Evolutionary conservation across 2,113 vertebrate species (phyloP).

Genomic region (Oryctolagus cuniculus): mOryCun1.1 NC_091453.1:30216001-30216500

Average conservation of each 20-base stretch:
- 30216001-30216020: constrained; percentile 20
- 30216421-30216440: constrained; percentile 35
- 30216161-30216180: not conserved
- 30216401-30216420: not conserved
- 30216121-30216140: not conserved
- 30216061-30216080: constrained; percentile 32
- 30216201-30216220: not conserved
- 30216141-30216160: not conserved
- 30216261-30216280: constrained; percentile 25
- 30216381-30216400: not conserved
- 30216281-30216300: constrained; percentile 36
- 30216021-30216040: constrained; percentile 39
- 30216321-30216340: not conserved
- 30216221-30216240: constrained; percentile 23
- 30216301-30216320: constrained; percentile 39
- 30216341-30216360: not conserved
- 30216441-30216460: constrained; percentile 17
- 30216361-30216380: constrained; percentile 31
- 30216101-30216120: not conserved
- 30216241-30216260: constrained; percentile 16
- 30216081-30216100: not conserved
- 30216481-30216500: constrained; percentile 47
- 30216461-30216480: constrained; percentile 58
- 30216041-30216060: constrained; percentile 21
- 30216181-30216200: not conserved